Conservation (phyloP, 2,888 invertebrate species). For the Meteorus cinctellus region DNA sequence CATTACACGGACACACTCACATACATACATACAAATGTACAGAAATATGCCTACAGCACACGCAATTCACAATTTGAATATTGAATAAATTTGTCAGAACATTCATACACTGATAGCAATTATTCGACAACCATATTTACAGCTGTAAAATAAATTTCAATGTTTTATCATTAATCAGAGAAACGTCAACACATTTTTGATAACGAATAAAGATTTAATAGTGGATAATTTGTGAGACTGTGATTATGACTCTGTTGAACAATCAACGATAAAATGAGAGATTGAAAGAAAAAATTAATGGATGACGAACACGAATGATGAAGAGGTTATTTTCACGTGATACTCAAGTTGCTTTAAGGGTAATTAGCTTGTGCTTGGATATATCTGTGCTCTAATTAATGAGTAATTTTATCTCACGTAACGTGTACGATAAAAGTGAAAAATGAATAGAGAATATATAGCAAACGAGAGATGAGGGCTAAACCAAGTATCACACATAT, state of each 20-base stretch:
- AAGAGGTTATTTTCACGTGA: slow-evolving; percentile 13
- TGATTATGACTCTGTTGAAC: slow-evolving; percentile 2
- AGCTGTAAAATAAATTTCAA: too few relatives aligned
- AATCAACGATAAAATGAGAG: not conserved
- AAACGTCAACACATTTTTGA: not conserved
- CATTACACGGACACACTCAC: too few relatives aligned
- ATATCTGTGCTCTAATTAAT: slow-evolving; percentile 42
- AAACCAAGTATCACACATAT: not conserved
- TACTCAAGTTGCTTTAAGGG: slow-evolving; percentile 1
- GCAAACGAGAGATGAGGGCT: slow-evolving; percentile 21
- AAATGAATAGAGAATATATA: slow-evolving; percentile 34
- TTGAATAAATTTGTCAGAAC: too few relatives aligned
- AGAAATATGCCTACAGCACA: too few relatives aligned
- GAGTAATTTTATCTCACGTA: slow-evolving; percentile 43
- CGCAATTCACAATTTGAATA: too few relatives aligned
- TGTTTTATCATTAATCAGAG: not conserved
- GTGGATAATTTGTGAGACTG: not conserved
- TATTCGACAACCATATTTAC: too few relatives aligned
- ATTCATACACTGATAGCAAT: too few relatives aligned
- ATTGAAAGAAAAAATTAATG: not conserved
- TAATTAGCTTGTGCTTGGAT: slow-evolving; percentile 40
- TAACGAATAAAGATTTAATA: slow-evolving; percentile 4
- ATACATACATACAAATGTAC: too few relatives aligned
- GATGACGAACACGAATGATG: slow-evolving; percentile 13
- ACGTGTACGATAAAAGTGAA: slow-evolving; percentile 40